phyloP scores from a whole-genome alignment of 2,113 vertebrate species.

The Theristicus caerulescens region DNA sequence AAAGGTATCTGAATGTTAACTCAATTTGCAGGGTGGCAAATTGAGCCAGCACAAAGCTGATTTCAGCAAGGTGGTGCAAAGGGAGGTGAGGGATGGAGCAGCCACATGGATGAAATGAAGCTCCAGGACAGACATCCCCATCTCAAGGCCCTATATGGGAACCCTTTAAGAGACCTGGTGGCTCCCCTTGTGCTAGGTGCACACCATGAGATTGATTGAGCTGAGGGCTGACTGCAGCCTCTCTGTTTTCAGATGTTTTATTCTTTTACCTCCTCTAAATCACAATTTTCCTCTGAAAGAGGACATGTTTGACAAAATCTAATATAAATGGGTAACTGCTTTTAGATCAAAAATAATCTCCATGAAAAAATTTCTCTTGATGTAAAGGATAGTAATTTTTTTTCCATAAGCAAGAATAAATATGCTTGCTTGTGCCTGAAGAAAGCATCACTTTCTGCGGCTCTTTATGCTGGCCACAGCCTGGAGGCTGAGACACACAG shows the following conservation, averaged over 20 bases:
- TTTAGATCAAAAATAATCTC: neutral
- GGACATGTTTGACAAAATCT: neutral
- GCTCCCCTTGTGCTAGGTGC: neutral
- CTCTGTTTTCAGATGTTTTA: neutral
- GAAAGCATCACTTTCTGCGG: neutral
- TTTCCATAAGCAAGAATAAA: neutral
- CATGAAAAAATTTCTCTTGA: neutral
- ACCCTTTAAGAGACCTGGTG: neutral
- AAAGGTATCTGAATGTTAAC: neutral
- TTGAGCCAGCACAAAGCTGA: neutral
- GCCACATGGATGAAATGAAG: neutral
- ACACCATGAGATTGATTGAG: neutral
- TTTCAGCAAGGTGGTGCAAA: neutral
- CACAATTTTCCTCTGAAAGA: neutral
- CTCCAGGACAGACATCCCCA: neutral
- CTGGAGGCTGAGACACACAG: neutral
- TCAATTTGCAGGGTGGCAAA: neutral
- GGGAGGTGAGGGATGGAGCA: neutral
- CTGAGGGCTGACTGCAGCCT: neutral
- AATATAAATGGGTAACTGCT: neutral
- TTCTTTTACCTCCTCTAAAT: neutral
- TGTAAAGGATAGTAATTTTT: rapidly evolving
- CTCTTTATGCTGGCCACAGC: neutral
- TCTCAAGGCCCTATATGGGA: neutral
- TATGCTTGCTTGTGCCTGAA: neutral